A percentile compares a stretch with the other conserved stretches of the same genome.
Conservation (phyloP, 2,888 invertebrate genomes). For the Alentia gelatinosa region DNA sequence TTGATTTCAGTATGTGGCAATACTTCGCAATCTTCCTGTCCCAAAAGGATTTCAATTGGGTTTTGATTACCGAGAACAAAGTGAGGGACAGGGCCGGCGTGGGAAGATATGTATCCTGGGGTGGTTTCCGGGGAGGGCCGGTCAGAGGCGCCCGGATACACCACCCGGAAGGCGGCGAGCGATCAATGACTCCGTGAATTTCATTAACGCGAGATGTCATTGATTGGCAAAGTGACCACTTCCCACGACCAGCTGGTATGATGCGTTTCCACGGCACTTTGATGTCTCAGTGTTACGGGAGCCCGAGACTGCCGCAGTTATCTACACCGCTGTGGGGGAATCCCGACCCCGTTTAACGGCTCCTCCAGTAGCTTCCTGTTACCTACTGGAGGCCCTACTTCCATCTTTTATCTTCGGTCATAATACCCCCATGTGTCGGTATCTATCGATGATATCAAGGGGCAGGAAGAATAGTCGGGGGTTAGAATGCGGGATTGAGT, state of each 20-base stretch:
- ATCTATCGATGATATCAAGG: too few relatives aligned
- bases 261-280: background rate
- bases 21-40: too few relatives aligned
- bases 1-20: too few relatives aligned
- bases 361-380: background rate
- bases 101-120: background rate
- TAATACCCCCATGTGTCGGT: background rate
- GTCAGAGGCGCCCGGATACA: background rate
- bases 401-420: background rate
- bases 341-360: background rate
- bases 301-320: background rate
- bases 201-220: background rate
- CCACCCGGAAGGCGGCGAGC: background rate
- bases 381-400: too few relatives aligned
- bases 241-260: background rate
- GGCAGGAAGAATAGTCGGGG: too few relatives aligned
- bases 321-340: too few relatives aligned
- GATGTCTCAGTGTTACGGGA: background rate
- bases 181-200: background rate
- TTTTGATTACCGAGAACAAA: background rate
- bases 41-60: background rate
- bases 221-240: background rate
- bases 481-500: too few relatives aligned
- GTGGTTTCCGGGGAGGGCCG: background rate
- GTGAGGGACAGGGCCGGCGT: background rate